phyloP scores from a whole-genome alignment of 2,797 vertebrate genomes.

The Neoniphon sammara region DNA sequence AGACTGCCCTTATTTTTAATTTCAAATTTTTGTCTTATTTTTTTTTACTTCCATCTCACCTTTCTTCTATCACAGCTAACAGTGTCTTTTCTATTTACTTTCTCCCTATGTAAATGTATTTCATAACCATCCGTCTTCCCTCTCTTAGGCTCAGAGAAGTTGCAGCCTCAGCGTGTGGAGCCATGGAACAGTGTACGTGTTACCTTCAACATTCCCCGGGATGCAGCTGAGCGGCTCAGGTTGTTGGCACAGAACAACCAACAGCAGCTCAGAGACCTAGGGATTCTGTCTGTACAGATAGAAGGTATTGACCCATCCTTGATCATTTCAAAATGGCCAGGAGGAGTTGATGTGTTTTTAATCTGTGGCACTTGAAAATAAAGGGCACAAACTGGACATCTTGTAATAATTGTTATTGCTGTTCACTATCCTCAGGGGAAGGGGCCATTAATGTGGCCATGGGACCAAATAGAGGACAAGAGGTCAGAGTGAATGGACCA shows the following conservation, averaged over 20 bases:
- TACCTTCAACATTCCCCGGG: conserved; percentile 98
- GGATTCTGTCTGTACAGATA: conserved; percentile 98
- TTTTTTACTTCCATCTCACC: not conserved
- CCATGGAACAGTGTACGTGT: conserved; percentile 99
- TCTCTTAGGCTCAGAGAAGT: conserved; percentile 84
- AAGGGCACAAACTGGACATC: not conserved
- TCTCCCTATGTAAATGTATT: not conserved
- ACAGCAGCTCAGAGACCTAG: conserved; percentile 96
- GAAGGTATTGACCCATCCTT: conserved; percentile 85
- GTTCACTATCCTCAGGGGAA: conserved; percentile 86
- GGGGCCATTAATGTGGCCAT: conserved; percentile 95
- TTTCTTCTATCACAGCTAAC: not conserved
- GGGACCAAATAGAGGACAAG: conserved; percentile 91
- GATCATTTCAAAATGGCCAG: not conserved
- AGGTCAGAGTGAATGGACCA: conserved; percentile 95
- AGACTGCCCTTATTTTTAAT: not conserved
- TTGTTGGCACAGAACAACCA: conserved; percentile 97
- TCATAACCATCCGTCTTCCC: not conserved
- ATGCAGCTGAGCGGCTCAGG: conserved; percentile 94
- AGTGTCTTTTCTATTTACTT: not conserved
- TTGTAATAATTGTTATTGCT: conserved; percentile 2
- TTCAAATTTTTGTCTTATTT: not conserved
- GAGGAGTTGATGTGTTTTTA: not conserved
- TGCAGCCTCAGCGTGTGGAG: conserved; percentile 91
- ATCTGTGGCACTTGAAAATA: not conserved